Evolutionary conservation across 2,113 vertebrate species (phyloP).

Genomic region (cattle (Bos taurus)): DNA sequence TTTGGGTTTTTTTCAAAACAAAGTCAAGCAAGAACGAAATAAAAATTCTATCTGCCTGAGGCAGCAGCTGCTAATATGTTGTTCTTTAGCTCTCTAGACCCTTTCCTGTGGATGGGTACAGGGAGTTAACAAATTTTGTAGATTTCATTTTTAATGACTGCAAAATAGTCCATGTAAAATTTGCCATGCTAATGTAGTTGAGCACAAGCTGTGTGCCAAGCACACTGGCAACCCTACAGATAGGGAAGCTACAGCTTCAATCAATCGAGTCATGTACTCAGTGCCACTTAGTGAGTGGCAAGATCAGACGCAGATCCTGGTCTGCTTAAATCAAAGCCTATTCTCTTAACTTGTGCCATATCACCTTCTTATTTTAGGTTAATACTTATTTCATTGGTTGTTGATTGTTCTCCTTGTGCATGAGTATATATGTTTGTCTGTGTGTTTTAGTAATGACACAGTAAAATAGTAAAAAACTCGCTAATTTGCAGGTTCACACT

Average conservation of each 20-base stretch:
- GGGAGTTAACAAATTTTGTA: background rate
- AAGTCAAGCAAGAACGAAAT: conserved; percentile 28
- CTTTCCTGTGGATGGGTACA: background rate
- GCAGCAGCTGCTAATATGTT: background rate
- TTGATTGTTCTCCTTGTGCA: background rate
- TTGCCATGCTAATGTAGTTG: background rate
- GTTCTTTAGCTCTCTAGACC: background rate
- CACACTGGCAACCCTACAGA: background rate
- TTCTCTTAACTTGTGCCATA: background rate
- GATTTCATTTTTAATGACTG: background rate
- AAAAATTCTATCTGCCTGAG: background rate
- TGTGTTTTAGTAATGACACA: background rate
- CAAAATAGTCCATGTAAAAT: background rate
- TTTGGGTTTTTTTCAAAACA: conserved; percentile 21
- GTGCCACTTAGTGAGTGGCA: background rate
- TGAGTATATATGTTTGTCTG: background rate
- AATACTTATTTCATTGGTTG: background rate
- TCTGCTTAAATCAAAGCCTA: background rate
- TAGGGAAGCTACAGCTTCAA: background rate
- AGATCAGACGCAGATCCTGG: background rate
- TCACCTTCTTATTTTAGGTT: background rate
- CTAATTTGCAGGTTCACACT: background rate
- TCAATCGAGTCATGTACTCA: background rate
- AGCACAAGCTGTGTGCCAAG: background rate
- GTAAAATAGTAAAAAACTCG: background rate